Evolutionary conservation across 1,140 invertebrate species (phyloP).

Genomic region (Drosophila insularis): DNA sequence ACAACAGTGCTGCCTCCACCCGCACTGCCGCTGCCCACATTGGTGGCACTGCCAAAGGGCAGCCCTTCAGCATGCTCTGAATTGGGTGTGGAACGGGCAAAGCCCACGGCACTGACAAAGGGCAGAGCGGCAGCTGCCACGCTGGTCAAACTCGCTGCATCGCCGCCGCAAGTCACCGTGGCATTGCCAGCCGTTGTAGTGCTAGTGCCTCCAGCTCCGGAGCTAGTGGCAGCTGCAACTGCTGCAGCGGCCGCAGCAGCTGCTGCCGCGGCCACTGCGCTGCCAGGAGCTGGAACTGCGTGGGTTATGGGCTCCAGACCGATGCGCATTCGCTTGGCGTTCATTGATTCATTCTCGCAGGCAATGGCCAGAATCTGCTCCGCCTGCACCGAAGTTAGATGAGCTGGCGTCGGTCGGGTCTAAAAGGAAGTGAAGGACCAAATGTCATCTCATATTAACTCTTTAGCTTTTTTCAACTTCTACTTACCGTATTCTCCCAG

Average conservation of each 20-base stretch:
- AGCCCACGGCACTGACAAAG: constrained; percentile 71
- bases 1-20: constrained; percentile 58
- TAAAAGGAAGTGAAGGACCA: constrained; percentile 2
- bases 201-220: constrained; percentile 47
- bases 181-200: constrained; percentile 57
- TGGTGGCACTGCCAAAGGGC: constrained; percentile 56
- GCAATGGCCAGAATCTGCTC: constrained; percentile 97
- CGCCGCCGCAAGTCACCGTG: constrained; percentile 65
- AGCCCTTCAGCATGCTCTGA: constrained; percentile 71
- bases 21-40: constrained; percentile 49
- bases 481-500: constrained; percentile 79
- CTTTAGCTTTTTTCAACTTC: no score
- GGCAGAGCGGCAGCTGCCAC: constrained; percentile 72
- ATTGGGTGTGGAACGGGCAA: constrained; percentile 78
- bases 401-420: constrained; percentile 94
- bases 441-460: no score
- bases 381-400: constrained; percentile 97
- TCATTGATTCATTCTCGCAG: constrained; percentile 98
- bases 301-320: constrained; percentile 97
- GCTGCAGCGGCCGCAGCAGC: constrained; percentile 71
- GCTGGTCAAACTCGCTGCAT: constrained; percentile 65
- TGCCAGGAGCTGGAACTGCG: constrained; percentile 87
- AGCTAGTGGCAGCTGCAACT: constrained; percentile 51
- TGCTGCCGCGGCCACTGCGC: constrained; percentile 84
- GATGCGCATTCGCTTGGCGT: constrained; percentile 97